Conservation (phyloP, 2,113 vertebrate genomes). For the Vulpes ferrilata region DNA sequence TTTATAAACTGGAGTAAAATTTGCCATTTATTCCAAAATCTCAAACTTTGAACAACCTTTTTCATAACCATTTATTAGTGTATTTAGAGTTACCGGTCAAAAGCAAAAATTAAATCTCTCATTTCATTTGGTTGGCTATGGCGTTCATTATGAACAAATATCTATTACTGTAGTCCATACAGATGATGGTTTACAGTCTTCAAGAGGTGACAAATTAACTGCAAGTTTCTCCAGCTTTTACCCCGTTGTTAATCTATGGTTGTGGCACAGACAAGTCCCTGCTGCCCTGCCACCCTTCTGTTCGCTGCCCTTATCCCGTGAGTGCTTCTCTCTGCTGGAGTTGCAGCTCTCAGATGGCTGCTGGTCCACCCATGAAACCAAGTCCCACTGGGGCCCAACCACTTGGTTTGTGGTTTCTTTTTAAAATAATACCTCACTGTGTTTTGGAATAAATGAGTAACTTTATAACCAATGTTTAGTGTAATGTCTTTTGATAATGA, state of each 20-base stretch:
- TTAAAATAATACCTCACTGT: conserved; percentile 5
- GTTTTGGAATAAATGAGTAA: conserved; percentile 28
- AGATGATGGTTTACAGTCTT: background rate
- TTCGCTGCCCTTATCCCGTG: rapidly evolving
- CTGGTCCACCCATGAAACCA: background rate
- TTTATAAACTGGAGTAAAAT: background rate
- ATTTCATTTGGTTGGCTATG: background rate
- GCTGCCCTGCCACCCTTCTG: rapidly evolving
- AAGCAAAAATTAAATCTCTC: background rate
- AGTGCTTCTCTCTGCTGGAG: background rate
- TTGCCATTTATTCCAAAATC: background rate
- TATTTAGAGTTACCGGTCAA: background rate
- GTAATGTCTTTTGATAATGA: conserved; percentile 28
- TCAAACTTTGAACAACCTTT: background rate
- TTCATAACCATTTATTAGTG: background rate
- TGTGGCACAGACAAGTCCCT: rapidly evolving
- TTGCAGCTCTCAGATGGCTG: background rate
- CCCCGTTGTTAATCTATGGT: rapidly evolving
- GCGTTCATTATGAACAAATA: background rate
- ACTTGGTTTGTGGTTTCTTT: background rate
- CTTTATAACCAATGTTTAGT: background rate
- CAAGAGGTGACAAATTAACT: background rate
- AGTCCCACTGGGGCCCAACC: background rate
- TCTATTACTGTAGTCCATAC: background rate
- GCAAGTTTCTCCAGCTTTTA: rapidly evolving